Evolutionary conservation across 1,140 invertebrate species (phyloP).

Genomic region (Antheraea pernyi): DNA sequence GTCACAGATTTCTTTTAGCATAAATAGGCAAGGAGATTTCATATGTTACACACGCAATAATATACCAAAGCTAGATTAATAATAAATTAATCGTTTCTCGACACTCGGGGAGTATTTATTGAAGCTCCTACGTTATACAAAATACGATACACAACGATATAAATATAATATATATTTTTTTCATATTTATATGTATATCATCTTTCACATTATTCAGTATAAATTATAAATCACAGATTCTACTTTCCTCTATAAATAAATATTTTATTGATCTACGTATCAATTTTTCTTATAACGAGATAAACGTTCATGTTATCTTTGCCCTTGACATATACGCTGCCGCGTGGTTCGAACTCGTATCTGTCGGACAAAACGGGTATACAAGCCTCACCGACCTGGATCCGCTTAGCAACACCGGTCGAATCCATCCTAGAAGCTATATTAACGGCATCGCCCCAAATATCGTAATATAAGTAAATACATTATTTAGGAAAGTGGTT

Average conservation of each 20-base stretch:
- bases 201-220: conserved; percentile 50
- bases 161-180: conserved; percentile 14
- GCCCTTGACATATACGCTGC: conserved; percentile 95
- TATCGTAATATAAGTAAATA: conserved; percentile 91
- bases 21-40: conserved; percentile 58
- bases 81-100: conserved; percentile 21
- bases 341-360: conserved; percentile 90
- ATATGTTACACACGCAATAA: conserved; percentile 26
- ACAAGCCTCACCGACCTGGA: conserved; percentile 91
- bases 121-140: conserved; percentile 28
- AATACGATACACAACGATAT: conserved; percentile 4
- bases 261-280: conserved; percentile 46
- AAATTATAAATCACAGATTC: conserved; percentile 78
- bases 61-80: conserved; percentile 31
- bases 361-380: conserved; percentile 82
- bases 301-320: conserved; percentile 97
- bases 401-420: conserved; percentile 90
- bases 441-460: conserved; percentile 99
- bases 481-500: conserved; percentile 23
- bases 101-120: conserved; percentile 39
- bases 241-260: conserved; percentile 55
- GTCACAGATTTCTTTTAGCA: conserved; percentile 48
- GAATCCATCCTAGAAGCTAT: conserved; percentile 98
- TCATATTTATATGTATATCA: conserved; percentile 19
- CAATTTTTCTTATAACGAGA: conserved; percentile 82